A percentile compares a stretch with the other conserved stretches of the same genome.
Conservation (phyloP, 1,140 invertebrate species). For the Himalopsyche phryganea region DNA sequence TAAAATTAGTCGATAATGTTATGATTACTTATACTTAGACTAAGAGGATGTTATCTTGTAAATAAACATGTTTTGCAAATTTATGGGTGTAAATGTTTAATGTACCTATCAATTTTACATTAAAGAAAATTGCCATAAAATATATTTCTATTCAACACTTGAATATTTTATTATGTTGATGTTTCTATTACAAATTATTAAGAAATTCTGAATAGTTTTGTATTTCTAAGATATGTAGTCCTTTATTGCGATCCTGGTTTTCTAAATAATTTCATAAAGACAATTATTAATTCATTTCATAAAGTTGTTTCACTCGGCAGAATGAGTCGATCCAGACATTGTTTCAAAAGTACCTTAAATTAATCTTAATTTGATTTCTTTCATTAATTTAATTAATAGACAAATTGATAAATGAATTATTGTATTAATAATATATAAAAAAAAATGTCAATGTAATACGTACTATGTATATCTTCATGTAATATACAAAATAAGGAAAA, state of each 20-base stretch:
- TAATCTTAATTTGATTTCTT: conserved; percentile 18
- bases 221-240: too few species aligned
- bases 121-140: conserved; percentile 27
- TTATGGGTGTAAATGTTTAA: conserved; percentile 31
- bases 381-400: conserved; percentile 16
- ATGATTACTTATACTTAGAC: conserved; percentile 16
- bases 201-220: too few species aligned
- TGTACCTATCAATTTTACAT: conserved; percentile 33
- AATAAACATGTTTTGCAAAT: conserved; percentile 31
- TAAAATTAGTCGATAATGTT: conserved; percentile 29
- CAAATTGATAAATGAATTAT: conserved; percentile 27
- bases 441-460: conserved; percentile 34
- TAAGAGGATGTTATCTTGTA: conserved; percentile 28
- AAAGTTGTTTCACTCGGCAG: too few species aligned
- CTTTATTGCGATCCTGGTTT: too few species aligned
- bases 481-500: conserved; percentile 34
- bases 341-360: too few species aligned
- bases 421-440: conserved; percentile 31
- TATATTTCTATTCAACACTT: conserved; percentile 33
- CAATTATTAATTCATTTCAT: too few species aligned
- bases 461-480: conserved; percentile 35
- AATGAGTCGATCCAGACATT: too few species aligned
- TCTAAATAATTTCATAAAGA: too few species aligned
- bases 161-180: conserved; percentile 32
- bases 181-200: conserved; percentile 27